A percentile compares a stretch with the other conserved stretches of the same genome.
Evolutionary conservation across 2,797 vertebrate species (phyloP).

Genomic region (Pseudotriccus pelzelni): DNA sequence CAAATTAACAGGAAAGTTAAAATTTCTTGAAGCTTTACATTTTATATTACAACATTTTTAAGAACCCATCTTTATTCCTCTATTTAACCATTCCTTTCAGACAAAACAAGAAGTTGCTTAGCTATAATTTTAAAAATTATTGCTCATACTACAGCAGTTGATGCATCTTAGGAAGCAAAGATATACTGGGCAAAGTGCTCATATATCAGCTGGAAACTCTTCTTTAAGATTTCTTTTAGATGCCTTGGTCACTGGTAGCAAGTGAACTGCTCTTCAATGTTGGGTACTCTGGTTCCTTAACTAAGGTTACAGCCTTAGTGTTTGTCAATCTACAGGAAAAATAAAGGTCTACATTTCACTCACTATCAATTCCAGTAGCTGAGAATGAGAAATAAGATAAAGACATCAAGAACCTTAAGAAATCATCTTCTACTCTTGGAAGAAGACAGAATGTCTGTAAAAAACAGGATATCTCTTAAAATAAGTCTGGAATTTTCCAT

Average conservation of each 20-base stretch:
- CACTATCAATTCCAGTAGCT: neutral
- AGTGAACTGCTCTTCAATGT: neutral
- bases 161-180: constrained; percentile 33
- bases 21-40: neutral
- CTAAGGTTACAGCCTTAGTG: neutral
- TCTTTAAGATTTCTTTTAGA: constrained; percentile 19
- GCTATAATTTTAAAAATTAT: constrained; percentile 37
- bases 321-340: neutral
- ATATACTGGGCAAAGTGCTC: constrained; percentile 49
- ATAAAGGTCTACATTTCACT: neutral
- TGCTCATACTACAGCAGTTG: constrained; percentile 35
- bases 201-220: constrained; percentile 25
- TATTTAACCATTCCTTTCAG: neutral
- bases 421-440: neutral
- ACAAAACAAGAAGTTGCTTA: neutral
- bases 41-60: neutral
- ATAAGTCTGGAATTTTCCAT: neutral
- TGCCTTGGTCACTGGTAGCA: constrained; percentile 15
- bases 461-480: neutral
- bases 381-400: neutral
- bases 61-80: neutral
- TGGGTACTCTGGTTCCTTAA: neutral
- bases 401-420: neutral
- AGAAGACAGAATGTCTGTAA: constrained; percentile 31
- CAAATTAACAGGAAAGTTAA: neutral